These are phyloP conservation scores for Perdita meconis DNA, from an alignment of 2,888 invertebrate genomes.

Conservation along the genomic window DNA sequence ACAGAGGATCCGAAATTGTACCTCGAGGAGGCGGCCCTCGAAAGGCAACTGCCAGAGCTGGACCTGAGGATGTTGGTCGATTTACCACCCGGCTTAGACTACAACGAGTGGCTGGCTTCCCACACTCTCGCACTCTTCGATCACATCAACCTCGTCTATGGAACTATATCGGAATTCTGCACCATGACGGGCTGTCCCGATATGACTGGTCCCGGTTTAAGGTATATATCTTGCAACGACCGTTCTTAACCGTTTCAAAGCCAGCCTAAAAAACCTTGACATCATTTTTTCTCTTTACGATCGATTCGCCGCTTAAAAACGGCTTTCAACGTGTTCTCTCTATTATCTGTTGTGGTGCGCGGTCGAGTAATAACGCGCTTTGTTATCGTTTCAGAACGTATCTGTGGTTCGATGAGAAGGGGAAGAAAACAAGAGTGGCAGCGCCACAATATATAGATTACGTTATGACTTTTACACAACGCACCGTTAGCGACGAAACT, in stretches of 20 bases:
- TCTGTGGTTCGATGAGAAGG: constrained; percentile 99
- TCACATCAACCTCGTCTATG: constrained; percentile 99
- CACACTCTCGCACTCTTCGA: constrained; percentile 99
- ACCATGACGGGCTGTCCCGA: constrained; percentile 97
- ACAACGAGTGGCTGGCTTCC: constrained; percentile 99
- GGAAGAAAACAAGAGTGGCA: constrained; percentile 98
- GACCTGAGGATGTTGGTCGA: constrained; percentile 97
- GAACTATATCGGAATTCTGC: constrained; percentile 99
- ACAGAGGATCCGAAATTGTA: constrained; percentile 96
- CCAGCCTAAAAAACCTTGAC: too few relatives aligned
- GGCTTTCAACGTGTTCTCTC: background rate
- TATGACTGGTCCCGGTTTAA: constrained; percentile 98
- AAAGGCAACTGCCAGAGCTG: constrained; percentile 96
- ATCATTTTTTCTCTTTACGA: background rate
- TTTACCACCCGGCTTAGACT: constrained; percentile 97
- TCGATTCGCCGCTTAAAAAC: background rate
- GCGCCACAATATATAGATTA: constrained; percentile 99
- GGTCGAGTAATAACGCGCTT: constrained; percentile 24
- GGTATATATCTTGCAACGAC: constrained; percentile 85
- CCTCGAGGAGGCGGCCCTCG: constrained; percentile 96
- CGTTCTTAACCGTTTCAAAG: too few relatives aligned
- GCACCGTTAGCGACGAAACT: constrained; percentile 97
- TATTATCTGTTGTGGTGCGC: background rate
- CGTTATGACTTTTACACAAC: constrained; percentile 99
- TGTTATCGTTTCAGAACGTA: constrained; percentile 90